These are phyloP conservation scores for Ormyrus pomaceus DNA, from an alignment of 2,888 invertebrate genomes.

Conservation along the genomic window DNA sequence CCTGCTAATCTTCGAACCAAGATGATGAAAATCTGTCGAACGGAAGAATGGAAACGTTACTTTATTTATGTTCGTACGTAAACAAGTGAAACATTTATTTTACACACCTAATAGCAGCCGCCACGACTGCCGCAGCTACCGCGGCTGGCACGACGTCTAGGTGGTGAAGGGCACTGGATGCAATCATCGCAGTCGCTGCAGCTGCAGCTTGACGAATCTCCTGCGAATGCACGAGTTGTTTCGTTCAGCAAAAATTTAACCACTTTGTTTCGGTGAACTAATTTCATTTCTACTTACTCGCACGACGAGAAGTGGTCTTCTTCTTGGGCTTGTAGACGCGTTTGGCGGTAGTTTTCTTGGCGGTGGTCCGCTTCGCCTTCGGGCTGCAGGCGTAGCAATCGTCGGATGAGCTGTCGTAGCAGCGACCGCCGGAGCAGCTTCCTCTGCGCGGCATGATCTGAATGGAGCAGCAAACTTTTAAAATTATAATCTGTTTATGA, in stretches of 20 bases:
- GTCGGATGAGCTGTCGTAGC: conserved; percentile 39
- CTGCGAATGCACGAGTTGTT: neutral
- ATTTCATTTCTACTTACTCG: neutral
- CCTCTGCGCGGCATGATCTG: neutral
- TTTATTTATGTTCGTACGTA: too few relatives aligned
- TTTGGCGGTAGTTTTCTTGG: neutral
- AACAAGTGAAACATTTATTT: too few relatives aligned
- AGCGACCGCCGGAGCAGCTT: neutral
- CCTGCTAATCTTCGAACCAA: too few relatives aligned
- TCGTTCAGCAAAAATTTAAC: neutral
- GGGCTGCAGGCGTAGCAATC: conserved; percentile 56
- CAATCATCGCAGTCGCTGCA: conserved; percentile 45
- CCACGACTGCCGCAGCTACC: too few relatives aligned
- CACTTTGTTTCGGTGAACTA: too few relatives aligned
- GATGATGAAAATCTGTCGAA: too few relatives aligned
- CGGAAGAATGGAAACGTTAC: too few relatives aligned
- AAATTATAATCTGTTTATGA: too few relatives aligned
- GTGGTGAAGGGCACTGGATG: neutral
- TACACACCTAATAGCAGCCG: too few relatives aligned
- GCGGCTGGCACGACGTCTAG: too few relatives aligned
- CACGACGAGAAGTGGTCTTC: conserved; percentile 26
- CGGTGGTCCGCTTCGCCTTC: conserved; percentile 15
- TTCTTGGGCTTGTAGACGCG: conserved; percentile 7
- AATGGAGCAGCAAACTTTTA: too few relatives aligned
- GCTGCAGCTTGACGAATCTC: conserved; percentile 40